Conservation (phyloP, 2,797 vertebrate species). For the Premnoplex brunnescens region DNA sequence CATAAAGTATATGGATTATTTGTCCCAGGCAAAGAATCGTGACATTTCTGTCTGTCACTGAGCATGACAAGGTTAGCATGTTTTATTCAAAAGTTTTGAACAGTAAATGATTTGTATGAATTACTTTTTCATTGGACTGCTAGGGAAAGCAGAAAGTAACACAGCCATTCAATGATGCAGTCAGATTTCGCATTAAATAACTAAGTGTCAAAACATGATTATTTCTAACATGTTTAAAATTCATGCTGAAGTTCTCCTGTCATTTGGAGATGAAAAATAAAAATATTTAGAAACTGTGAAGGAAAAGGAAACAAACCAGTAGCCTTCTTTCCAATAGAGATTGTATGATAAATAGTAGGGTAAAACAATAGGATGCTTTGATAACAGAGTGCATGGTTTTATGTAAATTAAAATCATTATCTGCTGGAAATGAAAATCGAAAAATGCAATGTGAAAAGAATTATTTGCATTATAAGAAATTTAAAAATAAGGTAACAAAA, state of each 20-base stretch:
- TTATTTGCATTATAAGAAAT: not conserved
- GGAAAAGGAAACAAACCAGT: not conserved
- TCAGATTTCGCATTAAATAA: slow-evolving; percentile 56
- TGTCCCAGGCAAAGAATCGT: slow-evolving; percentile 79
- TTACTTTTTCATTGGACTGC: slow-evolving; percentile 70
- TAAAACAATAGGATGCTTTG: not conserved
- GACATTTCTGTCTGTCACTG: slow-evolving; percentile 84
- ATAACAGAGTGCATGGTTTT: not conserved
- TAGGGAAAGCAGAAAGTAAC: slow-evolving; percentile 61
- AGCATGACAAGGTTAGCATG: slow-evolving; percentile 81
- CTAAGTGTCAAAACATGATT: slow-evolving; percentile 23
- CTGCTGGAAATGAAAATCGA: not conserved
- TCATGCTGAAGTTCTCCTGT: slow-evolving; percentile 30
- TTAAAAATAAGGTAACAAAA: not conserved
- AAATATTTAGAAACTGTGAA: not conserved
- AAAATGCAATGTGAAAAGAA: not conserved
- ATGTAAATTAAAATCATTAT: not conserved
- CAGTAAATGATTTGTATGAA: slow-evolving; percentile 73
- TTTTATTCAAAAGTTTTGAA: slow-evolving; percentile 83
- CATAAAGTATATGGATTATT: slow-evolving; percentile 83
- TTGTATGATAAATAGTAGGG: not conserved
- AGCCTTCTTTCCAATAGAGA: accelerated
- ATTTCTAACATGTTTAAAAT: slow-evolving; percentile 47
- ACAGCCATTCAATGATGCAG: slow-evolving; percentile 57
- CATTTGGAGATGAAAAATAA: not conserved